Evolutionary conservation across 2,113 vertebrate genomes (phyloP).

Genomic region (Rhegmatorhina hoffmannsi): DNA sequence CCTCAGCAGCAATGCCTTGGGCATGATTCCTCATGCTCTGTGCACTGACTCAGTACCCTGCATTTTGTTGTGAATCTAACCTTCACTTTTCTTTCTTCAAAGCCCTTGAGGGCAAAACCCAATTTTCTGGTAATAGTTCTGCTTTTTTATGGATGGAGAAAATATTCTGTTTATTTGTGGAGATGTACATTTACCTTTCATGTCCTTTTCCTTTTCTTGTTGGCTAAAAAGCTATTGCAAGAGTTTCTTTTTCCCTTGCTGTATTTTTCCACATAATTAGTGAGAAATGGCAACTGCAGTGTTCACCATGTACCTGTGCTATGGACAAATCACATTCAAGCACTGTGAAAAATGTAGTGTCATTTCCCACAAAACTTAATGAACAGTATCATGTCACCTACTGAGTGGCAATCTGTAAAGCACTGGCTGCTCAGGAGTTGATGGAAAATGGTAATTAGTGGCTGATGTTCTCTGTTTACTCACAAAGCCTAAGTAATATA

Average conservation of each 20-base stretch:
- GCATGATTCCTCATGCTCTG: slow-evolving; percentile 6
- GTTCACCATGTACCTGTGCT: background rate
- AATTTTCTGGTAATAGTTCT: slow-evolving; percentile 10
- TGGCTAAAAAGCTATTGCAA: slow-evolving; percentile 10
- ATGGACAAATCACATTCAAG: background rate
- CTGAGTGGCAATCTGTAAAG: background rate
- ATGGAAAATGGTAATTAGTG: background rate
- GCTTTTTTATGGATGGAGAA: background rate
- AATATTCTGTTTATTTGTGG: slow-evolving; percentile 12
- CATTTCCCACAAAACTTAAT: slow-evolving; percentile 1
- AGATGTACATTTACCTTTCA: background rate
- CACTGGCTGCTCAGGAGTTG: background rate
- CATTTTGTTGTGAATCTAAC: slow-evolving; percentile 18
- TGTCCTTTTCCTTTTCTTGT: slow-evolving; percentile 8
- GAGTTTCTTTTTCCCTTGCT: background rate
- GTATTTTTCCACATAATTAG: slow-evolving; percentile 29
- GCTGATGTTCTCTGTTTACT: background rate
- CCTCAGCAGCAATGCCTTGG: background rate
- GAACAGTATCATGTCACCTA: background rate
- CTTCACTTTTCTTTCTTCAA: slow-evolving; percentile 43
- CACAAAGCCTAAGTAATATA: background rate
- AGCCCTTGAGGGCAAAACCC: background rate
- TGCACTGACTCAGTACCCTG: slow-evolving; percentile 2
- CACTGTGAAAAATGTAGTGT: background rate
- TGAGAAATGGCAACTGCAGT: background rate